These are phyloP conservation scores for Pteruthius melanotis DNA, from an alignment of 2,113 vertebrate genomes.

Conservation along the genomic window DNA sequence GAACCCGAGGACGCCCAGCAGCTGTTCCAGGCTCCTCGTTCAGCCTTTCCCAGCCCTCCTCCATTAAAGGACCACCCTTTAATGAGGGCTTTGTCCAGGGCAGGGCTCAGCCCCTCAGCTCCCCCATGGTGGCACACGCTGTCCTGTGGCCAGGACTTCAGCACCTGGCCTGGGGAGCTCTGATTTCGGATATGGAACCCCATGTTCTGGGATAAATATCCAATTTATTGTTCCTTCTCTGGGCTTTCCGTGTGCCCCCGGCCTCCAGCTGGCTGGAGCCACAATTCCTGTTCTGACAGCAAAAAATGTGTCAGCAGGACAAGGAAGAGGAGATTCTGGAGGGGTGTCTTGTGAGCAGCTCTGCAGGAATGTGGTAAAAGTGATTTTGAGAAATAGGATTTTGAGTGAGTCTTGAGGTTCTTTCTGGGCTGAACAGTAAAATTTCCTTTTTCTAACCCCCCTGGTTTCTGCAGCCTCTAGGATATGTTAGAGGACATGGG, in stretches of 20 bases:
- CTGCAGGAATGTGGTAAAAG: background rate
- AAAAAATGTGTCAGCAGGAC: background rate
- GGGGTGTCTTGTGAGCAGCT: background rate
- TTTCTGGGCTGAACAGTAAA: background rate
- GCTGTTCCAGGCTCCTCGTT: constrained; percentile 15
- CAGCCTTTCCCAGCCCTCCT: background rate
- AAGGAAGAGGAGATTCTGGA: background rate
- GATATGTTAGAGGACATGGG: background rate
- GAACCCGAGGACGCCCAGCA: constrained; percentile 8
- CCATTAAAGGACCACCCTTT: background rate
- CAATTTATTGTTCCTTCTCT: background rate
- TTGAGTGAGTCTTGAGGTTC: background rate
- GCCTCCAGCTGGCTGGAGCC: background rate
- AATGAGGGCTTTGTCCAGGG: background rate
- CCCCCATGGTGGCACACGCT: background rate
- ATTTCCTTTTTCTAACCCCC: fast-evolving
- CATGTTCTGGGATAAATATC: background rate
- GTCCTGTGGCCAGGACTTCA: background rate
- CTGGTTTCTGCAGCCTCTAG: background rate
- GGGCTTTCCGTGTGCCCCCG: background rate
- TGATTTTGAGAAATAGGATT: background rate
- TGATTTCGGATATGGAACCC: background rate
- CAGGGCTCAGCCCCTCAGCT: background rate
- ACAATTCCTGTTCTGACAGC: background rate
- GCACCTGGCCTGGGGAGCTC: background rate